phyloP scores from a whole-genome alignment of 1,140 invertebrate genomes.

The Lordiphosa collinella region DNA sequence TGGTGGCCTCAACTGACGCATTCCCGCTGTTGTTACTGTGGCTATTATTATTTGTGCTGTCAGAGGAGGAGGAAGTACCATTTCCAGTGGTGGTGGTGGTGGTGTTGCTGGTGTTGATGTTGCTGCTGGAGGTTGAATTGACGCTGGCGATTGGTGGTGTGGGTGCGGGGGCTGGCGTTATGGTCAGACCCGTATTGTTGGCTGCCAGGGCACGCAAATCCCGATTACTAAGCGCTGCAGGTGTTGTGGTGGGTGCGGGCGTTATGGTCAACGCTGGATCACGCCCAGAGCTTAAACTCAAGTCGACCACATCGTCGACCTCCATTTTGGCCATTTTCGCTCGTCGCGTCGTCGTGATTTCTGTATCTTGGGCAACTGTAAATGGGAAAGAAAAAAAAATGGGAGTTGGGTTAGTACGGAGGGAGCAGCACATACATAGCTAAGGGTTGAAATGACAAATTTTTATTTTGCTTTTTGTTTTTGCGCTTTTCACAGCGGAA shows the following conservation, averaged over 20 bases:
- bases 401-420: neutral
- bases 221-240: slow-evolving; percentile 47
- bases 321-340: slow-evolving; percentile 83
- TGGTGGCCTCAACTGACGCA: slow-evolving; percentile 2
- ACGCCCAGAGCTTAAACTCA: slow-evolving; percentile 80
- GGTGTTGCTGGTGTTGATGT: slow-evolving; percentile 14
- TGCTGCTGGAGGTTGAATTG: slow-evolving; percentile 14
- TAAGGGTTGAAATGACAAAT: slow-evolving; percentile 23
- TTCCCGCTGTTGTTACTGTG: slow-evolving; percentile 16
- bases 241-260: slow-evolving; percentile 26
- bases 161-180: slow-evolving; percentile 64
- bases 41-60: slow-evolving; percentile 19
- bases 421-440: slow-evolving; percentile 1
- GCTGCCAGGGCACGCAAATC: slow-evolving; percentile 69
- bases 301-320: slow-evolving; percentile 83
- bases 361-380: slow-evolving; percentile 52
- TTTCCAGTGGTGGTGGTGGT: slow-evolving; percentile 21
- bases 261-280: slow-evolving; percentile 77
- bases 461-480: slow-evolving; percentile 17
- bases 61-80: slow-evolving; percentile 17
- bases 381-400: slow-evolving; percentile 1
- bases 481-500: slow-evolving; percentile 35
- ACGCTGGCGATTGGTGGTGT: slow-evolving; percentile 5
- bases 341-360: slow-evolving; percentile 77
- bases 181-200: slow-evolving; percentile 71